Evolutionary conservation across 2,797 vertebrate genomes (phyloP).

Genomic region (Sylvilagus floridanus): DNA sequence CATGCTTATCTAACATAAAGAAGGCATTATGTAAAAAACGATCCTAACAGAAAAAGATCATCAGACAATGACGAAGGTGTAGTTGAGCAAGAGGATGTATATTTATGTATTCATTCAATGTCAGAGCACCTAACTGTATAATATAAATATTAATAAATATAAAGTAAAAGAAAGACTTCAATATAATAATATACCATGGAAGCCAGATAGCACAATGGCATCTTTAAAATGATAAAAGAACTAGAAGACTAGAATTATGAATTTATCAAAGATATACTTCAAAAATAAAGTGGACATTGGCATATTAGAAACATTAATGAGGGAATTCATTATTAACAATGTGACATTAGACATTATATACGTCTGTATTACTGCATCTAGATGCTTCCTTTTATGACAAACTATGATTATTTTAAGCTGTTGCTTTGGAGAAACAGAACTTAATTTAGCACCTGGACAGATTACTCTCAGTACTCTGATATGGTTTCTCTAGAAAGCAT

Average conservation of each 20-base stretch:
- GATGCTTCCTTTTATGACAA: no score
- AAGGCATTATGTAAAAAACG: not conserved
- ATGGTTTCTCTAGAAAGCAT: no score
- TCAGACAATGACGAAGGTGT: not conserved
- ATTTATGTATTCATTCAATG: not conserved
- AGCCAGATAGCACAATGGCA: not conserved
- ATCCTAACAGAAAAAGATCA: not conserved
- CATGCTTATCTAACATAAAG: not conserved
- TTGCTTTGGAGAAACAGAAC: no score
- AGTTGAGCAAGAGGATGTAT: not conserved
- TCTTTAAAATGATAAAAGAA: not conserved
- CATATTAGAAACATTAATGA: not conserved
- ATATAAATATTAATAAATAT: not conserved
- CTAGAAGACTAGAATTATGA: not conserved
- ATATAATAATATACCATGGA: not conserved
- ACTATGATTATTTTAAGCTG: no score
- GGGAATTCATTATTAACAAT: not conserved
- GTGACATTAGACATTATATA: not conserved
- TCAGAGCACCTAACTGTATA: not conserved
- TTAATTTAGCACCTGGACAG: no score
- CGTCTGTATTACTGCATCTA: no score
- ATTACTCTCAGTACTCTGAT: no score
- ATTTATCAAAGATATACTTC: not conserved
- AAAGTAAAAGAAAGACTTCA: not conserved
- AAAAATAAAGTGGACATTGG: not conserved